These are phyloP conservation scores for Bettongia penicillata DNA, from an alignment of 2,113 vertebrate species.

Conservation along the genomic window DNA sequence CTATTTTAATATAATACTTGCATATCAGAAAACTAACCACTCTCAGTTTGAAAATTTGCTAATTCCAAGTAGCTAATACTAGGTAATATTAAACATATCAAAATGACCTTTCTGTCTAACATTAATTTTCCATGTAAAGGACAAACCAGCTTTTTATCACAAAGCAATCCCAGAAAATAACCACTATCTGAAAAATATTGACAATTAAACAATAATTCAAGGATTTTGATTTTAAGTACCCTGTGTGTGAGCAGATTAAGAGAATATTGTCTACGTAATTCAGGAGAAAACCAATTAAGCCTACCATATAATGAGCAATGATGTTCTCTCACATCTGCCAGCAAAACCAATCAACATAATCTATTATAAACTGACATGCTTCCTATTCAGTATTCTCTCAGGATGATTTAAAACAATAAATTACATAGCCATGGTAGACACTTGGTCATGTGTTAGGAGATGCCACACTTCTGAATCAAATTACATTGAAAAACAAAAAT, in stretches of 20 bases:
- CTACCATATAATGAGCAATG: conserved; percentile 69
- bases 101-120: background rate
- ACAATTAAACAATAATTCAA: conserved; percentile 77
- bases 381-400: conserved; percentile 36
- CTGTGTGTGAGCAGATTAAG: conserved; percentile 75
- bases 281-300: conserved; percentile 80
- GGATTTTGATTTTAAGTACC: conserved; percentile 74
- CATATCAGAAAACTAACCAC: background rate
- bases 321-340: conserved; percentile 73
- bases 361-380: conserved; percentile 57
- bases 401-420: conserved; percentile 68
- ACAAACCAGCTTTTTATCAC: conserved; percentile 53
- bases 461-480: conserved; percentile 14
- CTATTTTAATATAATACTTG: background rate
- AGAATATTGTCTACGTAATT: conserved; percentile 74
- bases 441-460: conserved; percentile 21
- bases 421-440: conserved; percentile 60
- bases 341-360: conserved; percentile 75
- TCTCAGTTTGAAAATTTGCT: conserved; percentile 8
- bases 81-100: conserved; percentile 40
- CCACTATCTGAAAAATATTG: conserved; percentile 65
- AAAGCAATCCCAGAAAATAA: conserved; percentile 65
- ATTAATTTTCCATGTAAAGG: conserved; percentile 50
- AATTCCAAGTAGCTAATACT: conserved; percentile 33
- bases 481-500: conserved; percentile 35